Percentiles rank a stretch among this genome's conserved stretches.
phyloP scores from a whole-genome alignment of 2,797 vertebrate genomes.

The Falco peregrinus region DNA sequence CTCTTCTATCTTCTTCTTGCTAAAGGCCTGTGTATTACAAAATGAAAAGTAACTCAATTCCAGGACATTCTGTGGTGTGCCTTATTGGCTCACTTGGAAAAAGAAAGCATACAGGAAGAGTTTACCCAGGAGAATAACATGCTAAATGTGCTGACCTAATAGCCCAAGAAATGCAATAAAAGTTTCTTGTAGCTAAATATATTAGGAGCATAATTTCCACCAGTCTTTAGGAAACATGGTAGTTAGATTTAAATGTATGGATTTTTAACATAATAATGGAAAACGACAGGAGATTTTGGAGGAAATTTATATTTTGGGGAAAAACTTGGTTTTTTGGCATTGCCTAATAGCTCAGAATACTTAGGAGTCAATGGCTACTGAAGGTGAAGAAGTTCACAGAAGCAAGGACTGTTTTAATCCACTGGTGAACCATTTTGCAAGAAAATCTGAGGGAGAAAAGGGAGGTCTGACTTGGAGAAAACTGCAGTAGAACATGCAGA shows the following conservation, averaged over 20 bases:
- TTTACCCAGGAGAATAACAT: not conserved
- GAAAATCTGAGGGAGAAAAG: not conserved
- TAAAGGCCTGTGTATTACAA: constrained; percentile 89
- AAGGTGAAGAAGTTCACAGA: not conserved
- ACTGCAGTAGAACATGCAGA: not conserved
- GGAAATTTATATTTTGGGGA: not conserved
- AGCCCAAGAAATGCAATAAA: not conserved
- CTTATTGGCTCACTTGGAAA: not conserved
- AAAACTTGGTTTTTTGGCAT: not conserved
- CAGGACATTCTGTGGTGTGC: not conserved
- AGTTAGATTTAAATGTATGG: not conserved
- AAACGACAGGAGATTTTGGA: not conserved
- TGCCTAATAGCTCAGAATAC: not conserved
- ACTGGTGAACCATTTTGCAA: not conserved
- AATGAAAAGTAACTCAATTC: constrained; percentile 19
- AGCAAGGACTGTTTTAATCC: not conserved
- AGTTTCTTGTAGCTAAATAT: not conserved
- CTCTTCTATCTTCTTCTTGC: constrained; percentile 95
- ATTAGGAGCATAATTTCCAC: not conserved
- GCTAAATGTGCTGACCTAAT: not conserved
- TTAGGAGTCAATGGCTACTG: not conserved
- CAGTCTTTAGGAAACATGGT: not conserved
- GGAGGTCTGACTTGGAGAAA: not conserved
- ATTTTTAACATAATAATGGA: not conserved
- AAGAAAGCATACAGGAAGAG: not conserved